phyloP scores from a whole-genome alignment of 2,797 vertebrate species.

The Phoeniculus purpureus region DNA sequence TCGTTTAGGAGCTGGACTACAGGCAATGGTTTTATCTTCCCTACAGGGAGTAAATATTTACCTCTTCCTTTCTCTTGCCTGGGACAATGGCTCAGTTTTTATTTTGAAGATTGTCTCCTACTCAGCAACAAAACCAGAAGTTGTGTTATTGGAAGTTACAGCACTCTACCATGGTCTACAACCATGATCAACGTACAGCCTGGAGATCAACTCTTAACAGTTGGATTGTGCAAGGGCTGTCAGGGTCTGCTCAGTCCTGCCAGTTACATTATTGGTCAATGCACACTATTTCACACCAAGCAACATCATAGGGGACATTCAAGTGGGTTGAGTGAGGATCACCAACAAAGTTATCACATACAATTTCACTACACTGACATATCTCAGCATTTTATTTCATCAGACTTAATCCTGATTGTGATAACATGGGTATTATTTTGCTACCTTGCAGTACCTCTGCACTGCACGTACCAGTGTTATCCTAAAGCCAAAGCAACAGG shows the following conservation, averaged over 20 bases:
- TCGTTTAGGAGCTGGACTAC: constrained; percentile 14
- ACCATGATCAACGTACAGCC: neutral
- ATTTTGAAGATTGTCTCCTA: neutral
- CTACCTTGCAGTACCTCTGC: neutral
- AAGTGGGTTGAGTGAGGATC: neutral
- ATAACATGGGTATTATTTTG: neutral
- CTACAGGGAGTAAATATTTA: neutral
- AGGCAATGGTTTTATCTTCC: constrained; percentile 9
- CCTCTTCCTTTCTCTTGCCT: neutral
- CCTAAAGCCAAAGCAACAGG: neutral
- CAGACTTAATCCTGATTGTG: neutral
- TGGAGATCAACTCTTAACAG: neutral
- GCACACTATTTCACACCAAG: neutral
- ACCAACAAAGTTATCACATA: neutral
- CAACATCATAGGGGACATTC: neutral
- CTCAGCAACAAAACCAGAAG: neutral
- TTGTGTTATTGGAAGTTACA: neutral
- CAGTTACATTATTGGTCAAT: rapidly evolving
- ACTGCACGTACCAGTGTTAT: neutral
- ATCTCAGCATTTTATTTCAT: neutral
- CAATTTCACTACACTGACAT: neutral
- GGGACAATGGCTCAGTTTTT: neutral
- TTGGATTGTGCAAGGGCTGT: neutral
- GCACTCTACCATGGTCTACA: neutral
- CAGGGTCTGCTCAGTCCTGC: neutral